Percentiles rank a stretch among this genome's conserved stretches.
phyloP scores from a whole-genome alignment of 1,140 invertebrate species.

The Lineus longissimus region DNA sequence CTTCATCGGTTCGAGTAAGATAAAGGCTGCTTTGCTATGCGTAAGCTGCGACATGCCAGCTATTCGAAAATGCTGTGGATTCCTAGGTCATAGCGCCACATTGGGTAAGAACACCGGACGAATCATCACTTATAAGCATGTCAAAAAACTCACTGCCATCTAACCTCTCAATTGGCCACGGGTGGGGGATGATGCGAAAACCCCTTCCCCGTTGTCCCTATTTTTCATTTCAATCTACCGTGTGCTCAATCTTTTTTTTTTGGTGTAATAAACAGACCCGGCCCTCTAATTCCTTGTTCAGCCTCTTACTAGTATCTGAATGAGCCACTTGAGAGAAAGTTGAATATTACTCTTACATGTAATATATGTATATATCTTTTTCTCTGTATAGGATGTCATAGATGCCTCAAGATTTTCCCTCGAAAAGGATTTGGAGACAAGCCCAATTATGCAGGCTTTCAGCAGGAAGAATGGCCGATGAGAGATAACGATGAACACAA shows the following conservation, averaged over 20 bases:
- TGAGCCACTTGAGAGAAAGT: too few relatives aligned
- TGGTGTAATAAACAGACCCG: too few relatives aligned
- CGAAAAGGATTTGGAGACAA: constrained; percentile 6
- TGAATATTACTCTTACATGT: too few relatives aligned
- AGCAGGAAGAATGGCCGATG: not conserved
- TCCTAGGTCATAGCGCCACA: constrained; percentile 16
- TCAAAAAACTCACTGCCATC: too few relatives aligned
- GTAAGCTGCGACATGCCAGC: constrained; percentile 24
- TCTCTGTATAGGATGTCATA: constrained; percentile 16
- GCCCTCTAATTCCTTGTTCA: too few relatives aligned
- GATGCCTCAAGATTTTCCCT: constrained; percentile 14
- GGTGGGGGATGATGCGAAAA: too few relatives aligned
- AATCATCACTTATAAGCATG: too few relatives aligned
- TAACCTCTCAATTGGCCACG: too few relatives aligned
- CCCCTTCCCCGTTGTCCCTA: too few relatives aligned
- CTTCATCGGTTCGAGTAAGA: not conserved
- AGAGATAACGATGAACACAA: not conserved
- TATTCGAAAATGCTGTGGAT: constrained; percentile 22
- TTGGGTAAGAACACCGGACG: constrained; percentile 1
- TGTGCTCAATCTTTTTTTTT: too few relatives aligned
- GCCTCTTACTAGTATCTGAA: too few relatives aligned
- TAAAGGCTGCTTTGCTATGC: constrained; percentile 21
- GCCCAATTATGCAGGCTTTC: not conserved
- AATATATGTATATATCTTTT: not conserved
- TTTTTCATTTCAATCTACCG: too few relatives aligned